Base-by-base conservation (phyloP, 2,113 vertebrate species). In the Gallinago paraguaiae region DNA sequence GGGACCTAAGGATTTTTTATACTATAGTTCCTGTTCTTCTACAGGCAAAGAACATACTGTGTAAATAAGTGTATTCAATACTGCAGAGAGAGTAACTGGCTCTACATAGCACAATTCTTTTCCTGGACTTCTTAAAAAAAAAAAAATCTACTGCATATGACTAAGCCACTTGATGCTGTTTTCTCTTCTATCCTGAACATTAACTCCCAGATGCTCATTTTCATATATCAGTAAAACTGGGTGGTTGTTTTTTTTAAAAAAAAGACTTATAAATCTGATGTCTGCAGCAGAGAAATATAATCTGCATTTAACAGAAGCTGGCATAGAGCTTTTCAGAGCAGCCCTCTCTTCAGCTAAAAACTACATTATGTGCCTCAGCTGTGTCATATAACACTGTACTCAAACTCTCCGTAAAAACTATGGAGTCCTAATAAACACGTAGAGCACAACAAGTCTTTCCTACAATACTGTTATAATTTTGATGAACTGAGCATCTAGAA, bases 201-300 rank as follows among this genome's bases (percentile, higher is more conserved):
- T 48, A 92, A 61, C 27, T 53, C 74, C 84, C 82, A 92, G 93
- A 63, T 95, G 93, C 67, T 93, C 78, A 95, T 96, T 96, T 96
- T 93, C 94, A 94, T 94, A 17, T n/a, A 83, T 89, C 86, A 88
- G 76, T 93, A 80, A 48, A 82, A 91, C 23, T 53, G 45, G 59
- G 39, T 39, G 39, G 39, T 39, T 39, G 11, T 39, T 43, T 39
- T 17, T 39, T 17, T 13, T 30, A 25, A 50, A 13, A 57, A 77
- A 46, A 53, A 78, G 54, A 54, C 16, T 57, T 59, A 24, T 46
- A 64, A 92, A 82, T 72, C 30, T 88, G 67, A 72, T 82, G 20
- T 72, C 61, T 90, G 50, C 71, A 76, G 18, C 17, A 6, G 31
- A 88, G 86, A 82, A 94, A 86, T 43, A 74, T 16, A 71, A 54